A percentile compares a stretch with the other conserved stretches of the same genome.
Evolutionary conservation across 1,140 invertebrate species (phyloP).

Genomic region (Colletes latitarsis): DNA sequence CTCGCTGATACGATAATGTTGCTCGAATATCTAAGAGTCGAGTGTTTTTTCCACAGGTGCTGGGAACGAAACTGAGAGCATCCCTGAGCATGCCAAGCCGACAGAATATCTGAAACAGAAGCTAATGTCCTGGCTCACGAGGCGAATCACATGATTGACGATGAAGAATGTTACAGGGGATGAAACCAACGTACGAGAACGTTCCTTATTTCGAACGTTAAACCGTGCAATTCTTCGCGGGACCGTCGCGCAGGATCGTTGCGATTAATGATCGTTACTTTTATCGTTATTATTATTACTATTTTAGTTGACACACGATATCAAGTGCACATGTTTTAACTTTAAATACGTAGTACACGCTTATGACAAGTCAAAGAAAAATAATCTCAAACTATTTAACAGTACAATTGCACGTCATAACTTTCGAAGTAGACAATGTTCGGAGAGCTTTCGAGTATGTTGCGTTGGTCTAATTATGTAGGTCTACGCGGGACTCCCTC

Average conservation of each 20-base stretch:
- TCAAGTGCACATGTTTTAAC: slow-evolving; percentile 5
- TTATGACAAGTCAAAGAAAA: background rate
- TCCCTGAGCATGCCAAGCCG: slow-evolving; percentile 22
- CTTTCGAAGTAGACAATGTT: slow-evolving; percentile 33
- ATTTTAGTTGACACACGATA: slow-evolving; percentile 4
- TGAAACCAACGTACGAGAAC: background rate
- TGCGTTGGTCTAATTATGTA: background rate
- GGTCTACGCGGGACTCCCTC: background rate
- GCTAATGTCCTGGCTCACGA: background rate
- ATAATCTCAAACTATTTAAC: background rate
- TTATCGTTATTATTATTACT: no score
- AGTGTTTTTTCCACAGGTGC: slow-evolving; percentile 46
- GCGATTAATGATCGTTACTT: background rate
- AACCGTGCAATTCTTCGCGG: background rate
- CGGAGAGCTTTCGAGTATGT: slow-evolving; percentile 7
- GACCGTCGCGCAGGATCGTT: background rate
- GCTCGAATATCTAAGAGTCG: slow-evolving; percentile 30
- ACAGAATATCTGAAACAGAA: slow-evolving; percentile 3
- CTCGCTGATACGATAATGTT: slow-evolving; percentile 21
- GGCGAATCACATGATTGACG: background rate
- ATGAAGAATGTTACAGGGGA: background rate
- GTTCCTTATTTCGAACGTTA: slow-evolving; percentile 25
- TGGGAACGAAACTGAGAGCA: slow-evolving; percentile 21
- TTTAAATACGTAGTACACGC: slow-evolving; percentile 3
- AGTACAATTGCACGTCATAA: slow-evolving; percentile 29